These are phyloP conservation scores for Bombyx mandarina DNA, from an alignment of 1,140 invertebrate species.

Conservation along the genomic window DNA sequence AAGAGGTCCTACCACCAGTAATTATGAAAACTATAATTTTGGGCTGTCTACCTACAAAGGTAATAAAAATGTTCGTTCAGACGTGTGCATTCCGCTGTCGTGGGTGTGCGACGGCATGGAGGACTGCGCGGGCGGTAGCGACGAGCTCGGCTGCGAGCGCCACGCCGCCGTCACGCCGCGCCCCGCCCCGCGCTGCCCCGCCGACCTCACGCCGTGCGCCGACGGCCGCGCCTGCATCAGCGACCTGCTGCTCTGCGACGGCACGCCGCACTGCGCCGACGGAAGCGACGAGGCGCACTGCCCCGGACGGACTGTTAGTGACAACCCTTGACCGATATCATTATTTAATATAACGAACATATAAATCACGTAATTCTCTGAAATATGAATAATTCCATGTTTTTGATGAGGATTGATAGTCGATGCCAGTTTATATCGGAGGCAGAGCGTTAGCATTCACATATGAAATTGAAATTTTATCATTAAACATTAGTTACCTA, in stretches of 20 bases:
- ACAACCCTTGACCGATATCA: background rate
- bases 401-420: too few relatives aligned
- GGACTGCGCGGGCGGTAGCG: slow-evolving; percentile 80
- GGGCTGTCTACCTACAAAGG: too few relatives aligned
- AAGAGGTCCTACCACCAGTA: too few relatives aligned
- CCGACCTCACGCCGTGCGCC: slow-evolving; percentile 45
- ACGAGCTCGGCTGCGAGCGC: slow-evolving; percentile 83
- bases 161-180: slow-evolving; percentile 75
- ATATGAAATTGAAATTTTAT: too few relatives aligned
- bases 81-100: slow-evolving; percentile 82
- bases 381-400: too few relatives aligned
- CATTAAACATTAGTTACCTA: too few relatives aligned
- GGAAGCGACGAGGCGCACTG: slow-evolving; percentile 76
- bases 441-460: too few relatives aligned
- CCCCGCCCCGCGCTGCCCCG: slow-evolving; percentile 9
- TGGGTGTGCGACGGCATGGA: slow-evolving; percentile 86
- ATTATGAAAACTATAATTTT: too few relatives aligned
- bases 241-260: slow-evolving; percentile 74
- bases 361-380: too few relatives aligned
- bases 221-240: slow-evolving; percentile 36
- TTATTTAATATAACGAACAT: too few relatives aligned
- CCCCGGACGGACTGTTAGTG: background rate
- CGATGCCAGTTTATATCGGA: too few relatives aligned
- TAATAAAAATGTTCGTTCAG: slow-evolving; percentile 34
- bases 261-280: slow-evolving; percentile 78